Conservation (phyloP, 2,797 vertebrate species). For the Parauchenoglanis ngamensis region DNA sequence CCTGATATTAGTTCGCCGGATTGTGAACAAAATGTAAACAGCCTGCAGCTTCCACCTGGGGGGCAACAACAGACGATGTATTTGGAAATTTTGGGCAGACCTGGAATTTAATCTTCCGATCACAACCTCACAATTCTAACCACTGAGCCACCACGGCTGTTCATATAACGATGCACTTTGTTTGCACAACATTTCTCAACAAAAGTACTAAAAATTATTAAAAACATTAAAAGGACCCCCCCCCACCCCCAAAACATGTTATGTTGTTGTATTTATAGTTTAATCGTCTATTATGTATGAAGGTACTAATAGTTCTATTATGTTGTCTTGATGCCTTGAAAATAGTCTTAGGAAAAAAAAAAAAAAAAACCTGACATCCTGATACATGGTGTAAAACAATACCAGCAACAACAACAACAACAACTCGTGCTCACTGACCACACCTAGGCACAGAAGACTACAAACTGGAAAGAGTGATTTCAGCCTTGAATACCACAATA, state of each 20-base stretch:
- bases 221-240: not conserved
- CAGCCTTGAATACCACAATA: conserved; percentile 29
- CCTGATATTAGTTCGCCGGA: not conserved
- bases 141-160: not conserved
- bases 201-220: not conserved
- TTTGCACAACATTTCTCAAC: not conserved
- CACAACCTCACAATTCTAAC: not conserved
- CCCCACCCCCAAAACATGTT: not conserved
- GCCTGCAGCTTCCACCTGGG: not conserved
- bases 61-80: not conserved
- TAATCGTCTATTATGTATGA: not conserved
- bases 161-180: not conserved
- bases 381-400: not conserved
- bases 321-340: too few species aligned
- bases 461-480: conserved; percentile 53
- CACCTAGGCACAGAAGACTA: conserved; percentile 34
- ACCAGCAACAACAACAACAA: not conserved
- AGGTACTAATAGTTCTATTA: not conserved
- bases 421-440: conserved; percentile 20
- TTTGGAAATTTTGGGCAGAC: not conserved
- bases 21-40: not conserved
- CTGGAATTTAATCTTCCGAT: not conserved
- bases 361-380: not conserved
- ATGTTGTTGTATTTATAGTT: not conserved
- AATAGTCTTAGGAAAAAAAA: too few species aligned